Percentiles rank a stretch among this genome's conserved stretches.
phyloP scores from a whole-genome alignment of 23 tunicate genomes.

The Halocynthia aurantium region DNA sequence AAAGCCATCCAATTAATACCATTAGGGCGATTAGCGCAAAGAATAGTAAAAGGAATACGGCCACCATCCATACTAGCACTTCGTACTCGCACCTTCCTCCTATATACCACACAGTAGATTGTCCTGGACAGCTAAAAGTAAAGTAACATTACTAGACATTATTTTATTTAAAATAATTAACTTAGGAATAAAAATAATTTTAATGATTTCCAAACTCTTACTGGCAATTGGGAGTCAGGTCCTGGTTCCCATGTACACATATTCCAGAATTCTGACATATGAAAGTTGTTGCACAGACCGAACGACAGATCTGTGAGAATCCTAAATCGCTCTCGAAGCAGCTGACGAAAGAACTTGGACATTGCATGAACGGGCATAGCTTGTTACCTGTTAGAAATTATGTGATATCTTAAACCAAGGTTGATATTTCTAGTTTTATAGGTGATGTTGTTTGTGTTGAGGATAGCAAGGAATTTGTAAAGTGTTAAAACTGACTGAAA shows the following conservation, averaged over 20 bases:
- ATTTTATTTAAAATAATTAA: background rate
- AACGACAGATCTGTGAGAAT: conserved; percentile 11
- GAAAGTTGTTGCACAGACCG: background rate
- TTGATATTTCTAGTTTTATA: no score
- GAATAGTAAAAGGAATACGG: conserved; percentile 11
- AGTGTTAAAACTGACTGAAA: no score
- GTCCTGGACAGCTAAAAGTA: conserved; percentile 31
- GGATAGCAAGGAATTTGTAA: no score
- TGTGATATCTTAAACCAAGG: no score
- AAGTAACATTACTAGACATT: background rate
- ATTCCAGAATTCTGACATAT: conserved; percentile 8
- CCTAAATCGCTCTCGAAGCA: conserved; percentile 14
- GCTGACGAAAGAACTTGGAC: background rate
- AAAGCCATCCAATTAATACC: conserved; percentile 8
- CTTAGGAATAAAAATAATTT: background rate
- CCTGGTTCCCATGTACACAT: conserved; percentile 11
- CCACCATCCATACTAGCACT: conserved; percentile 48
- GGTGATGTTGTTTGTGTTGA: no score
- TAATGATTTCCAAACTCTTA: background rate
- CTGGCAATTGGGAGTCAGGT: conserved; percentile 16
- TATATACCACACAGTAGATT: conserved; percentile 35
- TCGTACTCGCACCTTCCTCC: conserved; percentile 47
- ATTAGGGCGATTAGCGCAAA: conserved; percentile 7
- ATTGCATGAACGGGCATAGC: background rate
- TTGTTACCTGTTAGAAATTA: background rate